Percentiles rank a stretch among this genome's conserved stretches.
Evolutionary conservation across 1,140 invertebrate species (phyloP).

Genomic region (Atta cephalotes): DNA sequence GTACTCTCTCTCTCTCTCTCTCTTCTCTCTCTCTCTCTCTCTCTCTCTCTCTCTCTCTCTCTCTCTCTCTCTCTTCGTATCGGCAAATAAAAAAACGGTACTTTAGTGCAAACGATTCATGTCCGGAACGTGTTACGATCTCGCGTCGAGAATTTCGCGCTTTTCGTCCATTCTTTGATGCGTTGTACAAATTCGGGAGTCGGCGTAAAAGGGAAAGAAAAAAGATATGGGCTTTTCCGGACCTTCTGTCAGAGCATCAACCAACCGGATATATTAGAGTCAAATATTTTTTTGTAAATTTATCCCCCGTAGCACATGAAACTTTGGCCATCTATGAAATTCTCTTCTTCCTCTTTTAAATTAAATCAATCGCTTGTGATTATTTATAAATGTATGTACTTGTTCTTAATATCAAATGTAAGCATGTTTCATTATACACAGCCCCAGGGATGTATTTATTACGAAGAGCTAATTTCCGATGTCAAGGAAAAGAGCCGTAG

Average conservation of each 20-base stretch:
- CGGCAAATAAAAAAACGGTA: conserved; percentile 59
- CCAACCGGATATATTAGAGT: conserved; percentile 34
- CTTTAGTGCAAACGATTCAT: conserved; percentile 59
- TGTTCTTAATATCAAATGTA: not conserved
- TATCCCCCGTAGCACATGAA: not conserved
- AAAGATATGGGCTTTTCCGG: not conserved
- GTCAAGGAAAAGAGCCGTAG: conserved; percentile 5
- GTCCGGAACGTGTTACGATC: conserved; percentile 61
- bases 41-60: not conserved
- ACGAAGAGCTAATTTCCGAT: not conserved
- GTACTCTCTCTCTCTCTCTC: not conserved
- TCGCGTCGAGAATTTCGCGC: conserved; percentile 17
- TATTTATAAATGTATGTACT: conserved; percentile 9
- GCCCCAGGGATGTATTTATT: conserved; percentile 9
- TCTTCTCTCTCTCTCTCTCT: not conserved
- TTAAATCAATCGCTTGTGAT: conserved; percentile 21
- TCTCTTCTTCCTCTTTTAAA: not conserved
- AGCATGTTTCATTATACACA: not conserved
- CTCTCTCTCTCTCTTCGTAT: not conserved
- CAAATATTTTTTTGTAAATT: conserved; percentile 40
- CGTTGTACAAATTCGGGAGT: conserved; percentile 46
- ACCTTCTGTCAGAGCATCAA: not conserved
- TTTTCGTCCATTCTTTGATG: conserved; percentile 34
- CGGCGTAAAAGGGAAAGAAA: conserved; percentile 21
- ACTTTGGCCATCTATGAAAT: not conserved